Percentiles rank a stretch among this genome's conserved stretches.
Evolutionary conservation across 2,888 invertebrate species (phyloP).

Genomic region (Caenorhabditis becei): DNA sequence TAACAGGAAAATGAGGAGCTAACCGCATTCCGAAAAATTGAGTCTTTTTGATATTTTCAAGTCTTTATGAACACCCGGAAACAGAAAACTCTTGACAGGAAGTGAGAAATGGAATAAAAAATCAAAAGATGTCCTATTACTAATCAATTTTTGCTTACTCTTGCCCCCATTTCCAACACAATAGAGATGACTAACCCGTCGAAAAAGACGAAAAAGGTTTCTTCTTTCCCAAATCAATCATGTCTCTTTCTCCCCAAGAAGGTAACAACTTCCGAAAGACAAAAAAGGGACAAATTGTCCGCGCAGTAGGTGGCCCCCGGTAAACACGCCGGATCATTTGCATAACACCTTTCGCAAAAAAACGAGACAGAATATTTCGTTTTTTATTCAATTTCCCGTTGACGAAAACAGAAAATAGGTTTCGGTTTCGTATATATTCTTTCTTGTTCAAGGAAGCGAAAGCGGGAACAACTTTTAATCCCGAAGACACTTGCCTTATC

Average conservation of each 20-base stretch:
- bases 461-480: conserved; percentile 51
- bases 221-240: conserved; percentile 1
- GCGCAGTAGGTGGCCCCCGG: conserved; percentile 40
- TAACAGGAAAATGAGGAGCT: too few species aligned
- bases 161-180: not conserved
- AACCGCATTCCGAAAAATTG: too few species aligned
- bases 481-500: conserved; percentile 18
- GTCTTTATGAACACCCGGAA: too few species aligned
- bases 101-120: not conserved
- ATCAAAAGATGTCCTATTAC: conserved; percentile 9
- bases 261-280: conserved; percentile 40
- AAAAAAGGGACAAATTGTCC: conserved; percentile 39
- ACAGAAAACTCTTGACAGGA: too few species aligned
- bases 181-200: not conserved
- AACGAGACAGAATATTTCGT: not conserved
- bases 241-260: not conserved
- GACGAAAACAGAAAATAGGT: not conserved
- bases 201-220: not conserved
- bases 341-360: conserved; percentile 38
- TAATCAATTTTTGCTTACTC: too few species aligned
- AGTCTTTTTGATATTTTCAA: too few species aligned
- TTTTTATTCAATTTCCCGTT: not conserved
- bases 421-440: conserved; percentile 24
- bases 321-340: conserved; percentile 37
- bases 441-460: not conserved